These are phyloP conservation scores for Cavia porcellus DNA, from an alignment of 2,113 vertebrate genomes.

Conservation along the genomic window DNA sequence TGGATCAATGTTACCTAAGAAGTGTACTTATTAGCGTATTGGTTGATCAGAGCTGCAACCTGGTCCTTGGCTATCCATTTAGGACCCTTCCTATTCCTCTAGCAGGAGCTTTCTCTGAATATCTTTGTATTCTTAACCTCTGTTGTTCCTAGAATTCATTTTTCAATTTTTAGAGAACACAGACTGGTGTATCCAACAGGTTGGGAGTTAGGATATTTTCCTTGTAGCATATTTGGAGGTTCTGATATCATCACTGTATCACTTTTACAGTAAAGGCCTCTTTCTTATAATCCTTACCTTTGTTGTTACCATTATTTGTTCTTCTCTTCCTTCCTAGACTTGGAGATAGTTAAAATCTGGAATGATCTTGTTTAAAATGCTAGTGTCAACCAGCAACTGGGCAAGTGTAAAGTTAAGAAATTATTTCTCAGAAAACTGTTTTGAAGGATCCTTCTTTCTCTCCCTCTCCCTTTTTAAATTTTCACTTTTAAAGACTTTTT, in stretches of 20 bases:
- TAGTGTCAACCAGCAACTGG: neutral
- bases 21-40: neutral
- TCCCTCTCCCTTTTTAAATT: neutral
- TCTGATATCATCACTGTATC: neutral
- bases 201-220: neutral
- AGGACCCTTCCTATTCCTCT: too few species aligned
- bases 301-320: neutral
- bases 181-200: neutral
- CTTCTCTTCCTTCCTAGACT: neutral
- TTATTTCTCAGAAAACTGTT: constrained; percentile 29
- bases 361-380: neutral
- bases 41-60: too few species aligned
- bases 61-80: too few species aligned
- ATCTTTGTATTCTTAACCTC: neutral
- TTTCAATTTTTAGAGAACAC: neutral
- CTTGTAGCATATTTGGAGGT: neutral
- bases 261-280: neutral
- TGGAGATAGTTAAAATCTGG: neutral
- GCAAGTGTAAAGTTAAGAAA: neutral
- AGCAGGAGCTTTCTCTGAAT: neutral
- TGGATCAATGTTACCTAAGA: neutral
- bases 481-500: constrained; percentile 12
- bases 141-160: neutral
- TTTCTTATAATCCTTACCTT: neutral
- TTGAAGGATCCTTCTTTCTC: neutral